Percentiles rank a stretch among this genome's conserved stretches.
Evolutionary conservation across 2,113 vertebrate genomes (phyloP).

Genomic region (Ceuthmochares aereus): DNA sequence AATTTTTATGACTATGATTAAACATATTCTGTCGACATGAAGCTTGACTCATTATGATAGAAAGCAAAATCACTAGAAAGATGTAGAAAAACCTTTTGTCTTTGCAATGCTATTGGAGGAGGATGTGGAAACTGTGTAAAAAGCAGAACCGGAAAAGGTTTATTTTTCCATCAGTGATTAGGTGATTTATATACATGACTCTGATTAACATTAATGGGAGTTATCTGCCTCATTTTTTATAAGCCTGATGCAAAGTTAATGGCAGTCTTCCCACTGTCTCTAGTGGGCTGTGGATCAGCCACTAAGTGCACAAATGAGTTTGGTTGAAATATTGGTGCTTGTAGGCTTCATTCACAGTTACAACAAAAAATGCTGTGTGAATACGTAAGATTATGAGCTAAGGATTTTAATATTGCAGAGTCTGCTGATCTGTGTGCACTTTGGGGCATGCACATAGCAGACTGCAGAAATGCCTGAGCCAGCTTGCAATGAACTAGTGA

Average conservation of each 20-base stretch:
- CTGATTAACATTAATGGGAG: constrained; percentile 66
- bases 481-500: neutral
- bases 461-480: neutral
- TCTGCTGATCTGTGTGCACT: neutral
- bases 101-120: neutral
- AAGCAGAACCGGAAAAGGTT: constrained; percentile 18
- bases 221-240: constrained; percentile 67
- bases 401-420: neutral
- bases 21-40: neutral
- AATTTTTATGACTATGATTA: neutral
- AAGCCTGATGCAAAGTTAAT: constrained; percentile 60
- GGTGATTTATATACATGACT: constrained; percentile 63
- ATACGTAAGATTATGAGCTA: neutral
- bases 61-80: neutral
- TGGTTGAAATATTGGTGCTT: constrained; percentile 59
- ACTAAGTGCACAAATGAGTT: constrained; percentile 57
- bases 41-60: neutral
- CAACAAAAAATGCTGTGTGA: neutral
- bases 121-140: neutral
- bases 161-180: neutral
- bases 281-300: constrained; percentile 60
- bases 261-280: constrained; percentile 58
- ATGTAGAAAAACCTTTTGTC: neutral
- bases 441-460: neutral
- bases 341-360: constrained; percentile 32